Evolutionary conservation across 2,888 invertebrate genomes (phyloP), one percentile per base, ranked within the genome.

Genomic region (Agonopterix heracliana): DNA sequence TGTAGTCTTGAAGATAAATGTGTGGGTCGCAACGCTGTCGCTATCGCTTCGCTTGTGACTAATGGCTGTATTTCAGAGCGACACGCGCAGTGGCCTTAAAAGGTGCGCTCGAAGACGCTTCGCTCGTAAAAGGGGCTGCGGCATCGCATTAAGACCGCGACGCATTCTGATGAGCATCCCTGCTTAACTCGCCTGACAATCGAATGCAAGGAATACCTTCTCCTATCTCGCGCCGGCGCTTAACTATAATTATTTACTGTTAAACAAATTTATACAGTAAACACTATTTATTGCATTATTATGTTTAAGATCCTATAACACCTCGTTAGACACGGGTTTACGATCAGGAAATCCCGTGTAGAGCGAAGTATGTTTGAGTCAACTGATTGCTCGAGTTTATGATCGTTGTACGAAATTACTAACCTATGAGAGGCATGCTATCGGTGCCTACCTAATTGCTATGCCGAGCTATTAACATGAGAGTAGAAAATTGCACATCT

Each of bases 11-110:
- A 26, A 26, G 26, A 26, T 26, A 26, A 26, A 26, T 26, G 26
- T 26, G 26, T 26, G 26, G 26, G 47, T 51, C 35, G 47, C 40
- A 52, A 53, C 63, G 61, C 61, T 59, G 54, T 51, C 61, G 57
- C 59, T 60, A 62, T 61, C 68, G 68, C 66, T 64, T 51, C 55
- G 60, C 66, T 63, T 56, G 56, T 63, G 60, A 61, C 60, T 59
- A 55, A 57, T 50, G 49, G 56, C 53, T 56, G 60, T 63, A 65
- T 66, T 66, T 63, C 57, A 65, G 60, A 56, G 61, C 54, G 66
- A 71, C 69, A 71, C 70, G 69, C 69, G 65, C 64, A 60, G 61
- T 52, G 56, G 49, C 71, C 75, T 63, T 74, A 71, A 68, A 75
- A 66, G 70, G 73, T 49, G 59, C 52, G 59, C 56, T 65, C 59